Percentiles rank a stretch among this genome's conserved stretches.
These are phyloP conservation scores for Micropoecilia bifurca DNA, from an alignment of 2,797 vertebrate genomes.

Conservation along the genomic window DNA sequence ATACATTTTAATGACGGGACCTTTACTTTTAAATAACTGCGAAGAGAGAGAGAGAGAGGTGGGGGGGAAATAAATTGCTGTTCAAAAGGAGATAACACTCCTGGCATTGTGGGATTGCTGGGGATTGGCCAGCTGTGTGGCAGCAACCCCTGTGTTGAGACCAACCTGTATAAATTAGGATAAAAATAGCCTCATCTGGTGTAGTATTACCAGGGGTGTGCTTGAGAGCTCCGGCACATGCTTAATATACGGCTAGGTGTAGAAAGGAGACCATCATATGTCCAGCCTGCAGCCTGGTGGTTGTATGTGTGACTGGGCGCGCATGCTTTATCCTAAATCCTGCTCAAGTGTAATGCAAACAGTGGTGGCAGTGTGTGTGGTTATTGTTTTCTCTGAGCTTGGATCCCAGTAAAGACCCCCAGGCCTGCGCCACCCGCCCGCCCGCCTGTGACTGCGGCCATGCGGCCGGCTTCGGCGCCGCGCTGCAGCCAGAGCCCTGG, in stretches of 20 bases:
- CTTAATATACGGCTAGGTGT: slow-evolving; percentile 71
- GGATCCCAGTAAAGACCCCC: slow-evolving; percentile 96
- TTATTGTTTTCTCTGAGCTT: slow-evolving; percentile 98
- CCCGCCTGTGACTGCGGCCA: slow-evolving; percentile 87
- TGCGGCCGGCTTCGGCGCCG: slow-evolving; percentile 87
- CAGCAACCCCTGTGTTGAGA: slow-evolving; percentile 68
- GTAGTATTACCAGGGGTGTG: slow-evolving; percentile 75
- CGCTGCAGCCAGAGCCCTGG: slow-evolving; percentile 82
- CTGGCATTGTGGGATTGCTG: slow-evolving; percentile 93
- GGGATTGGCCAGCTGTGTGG: slow-evolving; percentile 76
- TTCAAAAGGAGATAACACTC: slow-evolving; percentile 97
- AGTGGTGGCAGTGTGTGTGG: slow-evolving; percentile 91
- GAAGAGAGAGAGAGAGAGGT: slow-evolving; percentile 44
- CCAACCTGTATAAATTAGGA: slow-evolving; percentile 84
- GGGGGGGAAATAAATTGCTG: slow-evolving; percentile 84
- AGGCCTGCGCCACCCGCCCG: slow-evolving; percentile 90
- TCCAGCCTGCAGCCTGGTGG: slow-evolving; percentile 58
- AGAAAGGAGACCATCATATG: slow-evolving; percentile 62
- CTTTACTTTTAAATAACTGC: slow-evolving; percentile 84
- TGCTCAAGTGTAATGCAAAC: slow-evolving; percentile 98
- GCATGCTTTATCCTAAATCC: slow-evolving; percentile 87
- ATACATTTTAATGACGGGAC: slow-evolving; percentile 99
- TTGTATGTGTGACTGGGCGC: slow-evolving; percentile 33
- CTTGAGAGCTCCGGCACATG: slow-evolving; percentile 63
- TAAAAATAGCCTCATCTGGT: slow-evolving; percentile 84